Base-by-base conservation (phyloP, 1,140 invertebrate species). In the Antheraea pernyi region DNA sequence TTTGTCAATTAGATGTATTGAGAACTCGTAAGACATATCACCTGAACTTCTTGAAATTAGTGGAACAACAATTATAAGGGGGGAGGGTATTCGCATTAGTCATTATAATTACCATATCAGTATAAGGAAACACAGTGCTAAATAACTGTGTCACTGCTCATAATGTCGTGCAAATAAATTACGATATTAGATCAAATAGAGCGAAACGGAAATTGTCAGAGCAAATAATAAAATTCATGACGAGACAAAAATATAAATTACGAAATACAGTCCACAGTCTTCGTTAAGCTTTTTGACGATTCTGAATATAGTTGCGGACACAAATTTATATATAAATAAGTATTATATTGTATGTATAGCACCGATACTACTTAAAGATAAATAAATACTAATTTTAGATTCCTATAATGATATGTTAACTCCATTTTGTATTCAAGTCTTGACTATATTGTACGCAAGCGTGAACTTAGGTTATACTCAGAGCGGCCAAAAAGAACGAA, bases 1-100 rank as follows among this genome's bases (percentile, higher is more conserved):
- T 53, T 53, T 53, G 46, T 53, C 46, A 53, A 53, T 53, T 53
- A 53, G 46, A n/a, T 53, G 46, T 53, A 53, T 53, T 13, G 13
- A 53, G 16, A 53, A 53, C 16, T 11, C 9, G 9, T 53, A 16
- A n/a, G 13, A 53, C 46, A 53, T 53, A 53, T 53, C 46, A 53
- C 46, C 11, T 6, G 16, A 53, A 42, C 39, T 6, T 53, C 5
- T 42, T 42, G 39, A 4, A 42, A 42, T 42, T 42, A 42, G 11
- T 42, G 39, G 39, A 42, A 42, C 7, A 42, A 11, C 39, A 8
- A 11, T 42, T 42, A 42, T 42, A 53, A n/a, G 16, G 46, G 11
- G 7, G 39, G 11, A 42, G 39, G 11, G 46, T 13, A 7, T 48
- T 10, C 3, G 3, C 16, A 53, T 16, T 16, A 16, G 6, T 53